Percentiles rank a stretch among this genome's conserved stretches.
Evolutionary conservation across 2,797 vertebrate genomes (phyloP).

Genomic region (Merluccius polli): DNA sequence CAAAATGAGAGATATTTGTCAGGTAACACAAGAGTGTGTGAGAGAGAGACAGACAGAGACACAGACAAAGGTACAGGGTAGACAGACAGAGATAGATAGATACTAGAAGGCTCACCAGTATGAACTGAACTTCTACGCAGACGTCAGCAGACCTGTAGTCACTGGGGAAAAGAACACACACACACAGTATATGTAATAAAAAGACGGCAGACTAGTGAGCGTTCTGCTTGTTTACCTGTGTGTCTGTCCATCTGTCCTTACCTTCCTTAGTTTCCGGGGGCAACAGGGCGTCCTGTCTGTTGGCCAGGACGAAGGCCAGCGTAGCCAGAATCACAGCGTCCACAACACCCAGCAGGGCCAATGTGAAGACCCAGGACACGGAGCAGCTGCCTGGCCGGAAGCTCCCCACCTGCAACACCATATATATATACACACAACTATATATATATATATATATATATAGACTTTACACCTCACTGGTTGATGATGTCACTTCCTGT

Average conservation of each 20-base stretch:
- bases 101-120: background rate
- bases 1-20: background rate
- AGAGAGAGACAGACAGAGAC: too few relatives aligned
- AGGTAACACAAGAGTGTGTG: background rate
- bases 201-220: background rate
- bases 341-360: conserved; percentile 77
- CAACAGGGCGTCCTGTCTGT: conserved; percentile 77
- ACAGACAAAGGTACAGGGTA: too few relatives aligned
- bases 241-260: conserved; percentile 31
- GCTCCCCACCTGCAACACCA: conserved; percentile 63
- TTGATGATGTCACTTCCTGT: conserved; percentile 2
- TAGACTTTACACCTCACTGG: background rate
- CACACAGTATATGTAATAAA: background rate
- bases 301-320: conserved; percentile 79
- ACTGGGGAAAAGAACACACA: conserved; percentile 40
- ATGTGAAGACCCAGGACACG: conserved; percentile 78
- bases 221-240: background rate
- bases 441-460: too few relatives aligned
- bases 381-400: conserved; percentile 78
- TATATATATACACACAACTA: too few relatives aligned
- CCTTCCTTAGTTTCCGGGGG: conserved; percentile 71
- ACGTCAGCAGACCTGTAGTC: conserved; percentile 42
- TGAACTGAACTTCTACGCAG: background rate
- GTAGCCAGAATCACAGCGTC: conserved; percentile 78
- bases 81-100: background rate